Conservation (phyloP, 2,797 vertebrate genomes). For the Botia kubotai region DNA sequence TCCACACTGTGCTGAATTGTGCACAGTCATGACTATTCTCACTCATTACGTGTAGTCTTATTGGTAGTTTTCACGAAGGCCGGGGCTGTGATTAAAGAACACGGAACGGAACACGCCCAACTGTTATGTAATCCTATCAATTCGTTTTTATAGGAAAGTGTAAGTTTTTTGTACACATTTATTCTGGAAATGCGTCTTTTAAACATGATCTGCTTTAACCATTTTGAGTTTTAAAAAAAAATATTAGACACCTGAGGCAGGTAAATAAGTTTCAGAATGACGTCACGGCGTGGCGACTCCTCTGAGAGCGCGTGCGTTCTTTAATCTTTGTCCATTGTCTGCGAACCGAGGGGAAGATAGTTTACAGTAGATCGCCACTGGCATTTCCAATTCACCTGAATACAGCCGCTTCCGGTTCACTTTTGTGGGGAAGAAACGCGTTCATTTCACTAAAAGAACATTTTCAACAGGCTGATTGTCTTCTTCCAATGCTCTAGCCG, state of each 20-base stretch:
- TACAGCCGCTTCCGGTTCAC: slow-evolving; percentile 47
- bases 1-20: background rate
- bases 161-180: background rate
- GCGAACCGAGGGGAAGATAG: slow-evolving; percentile 56
- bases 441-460: slow-evolving; percentile 61
- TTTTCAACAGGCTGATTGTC: slow-evolving; percentile 69
- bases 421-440: slow-evolving; percentile 58
- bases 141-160: background rate
- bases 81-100: background rate
- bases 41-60: background rate
- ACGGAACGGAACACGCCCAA: background rate
- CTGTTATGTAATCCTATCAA: background rate
- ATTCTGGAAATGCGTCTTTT: background rate
- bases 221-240: background rate
- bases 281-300: slow-evolving; percentile 41
- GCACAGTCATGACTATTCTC: background rate
- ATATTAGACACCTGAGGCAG: slow-evolving; percentile 66
- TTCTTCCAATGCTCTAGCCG: slow-evolving; percentile 67
- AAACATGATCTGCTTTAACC: background rate
- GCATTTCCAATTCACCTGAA: slow-evolving; percentile 67
- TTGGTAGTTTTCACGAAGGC: background rate
- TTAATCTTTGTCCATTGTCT: slow-evolving; percentile 76
- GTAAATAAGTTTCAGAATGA: slow-evolving; percentile 65
- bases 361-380: slow-evolving; percentile 6
- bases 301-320: slow-evolving; percentile 74